Conservation (phyloP, 2,797 vertebrate species). For the Hafferia zeledoni region DNA sequence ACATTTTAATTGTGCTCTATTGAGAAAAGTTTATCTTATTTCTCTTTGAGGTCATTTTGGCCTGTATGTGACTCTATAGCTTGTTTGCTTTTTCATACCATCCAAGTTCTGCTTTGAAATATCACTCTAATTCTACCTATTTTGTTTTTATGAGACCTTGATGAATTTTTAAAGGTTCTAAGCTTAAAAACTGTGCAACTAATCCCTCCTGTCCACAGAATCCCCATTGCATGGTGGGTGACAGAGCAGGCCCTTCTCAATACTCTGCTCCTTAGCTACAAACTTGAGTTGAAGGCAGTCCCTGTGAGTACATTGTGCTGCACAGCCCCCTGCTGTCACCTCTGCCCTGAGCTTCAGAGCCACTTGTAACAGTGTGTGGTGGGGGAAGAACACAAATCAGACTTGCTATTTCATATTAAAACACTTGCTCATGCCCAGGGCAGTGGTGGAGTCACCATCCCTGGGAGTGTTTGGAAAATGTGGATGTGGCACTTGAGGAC, state of each 20-base stretch:
- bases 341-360: neutral
- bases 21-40: neutral
- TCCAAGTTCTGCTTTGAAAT: neutral
- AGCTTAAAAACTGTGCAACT: neutral
- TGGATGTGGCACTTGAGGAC: neutral
- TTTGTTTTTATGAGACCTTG: neutral
- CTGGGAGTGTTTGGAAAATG: neutral
- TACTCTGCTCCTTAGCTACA: neutral
- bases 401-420: neutral
- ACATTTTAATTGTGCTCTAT: neutral
- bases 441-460: neutral
- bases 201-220: conserved; percentile 4
- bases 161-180: neutral
- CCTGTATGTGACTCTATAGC: neutral
- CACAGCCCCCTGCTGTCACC: neutral
- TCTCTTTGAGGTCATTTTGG: neutral
- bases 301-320: neutral
- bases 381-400: neutral
- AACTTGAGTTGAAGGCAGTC: neutral
- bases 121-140: neutral
- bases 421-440: neutral
- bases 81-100: neutral
- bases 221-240: neutral
- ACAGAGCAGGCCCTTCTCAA: neutral
- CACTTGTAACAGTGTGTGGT: neutral